Evolutionary conservation across 2,888 invertebrate genomes (phyloP).

Genomic region (Icerya purchasi): DNA sequence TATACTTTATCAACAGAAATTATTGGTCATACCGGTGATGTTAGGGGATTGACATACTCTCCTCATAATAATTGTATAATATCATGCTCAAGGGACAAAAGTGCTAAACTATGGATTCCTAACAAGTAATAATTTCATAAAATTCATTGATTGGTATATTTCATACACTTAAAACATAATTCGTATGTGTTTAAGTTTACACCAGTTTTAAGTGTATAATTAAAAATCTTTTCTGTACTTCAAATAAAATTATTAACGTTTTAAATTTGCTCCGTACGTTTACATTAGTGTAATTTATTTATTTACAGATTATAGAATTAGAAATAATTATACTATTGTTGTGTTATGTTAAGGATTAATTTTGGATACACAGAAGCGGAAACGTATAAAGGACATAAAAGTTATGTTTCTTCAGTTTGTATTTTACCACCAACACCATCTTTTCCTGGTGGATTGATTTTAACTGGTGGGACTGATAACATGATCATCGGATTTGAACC

Average conservation of each 20-base stretch:
- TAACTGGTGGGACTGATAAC: slow-evolving; percentile 77
- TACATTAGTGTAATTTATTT: background rate
- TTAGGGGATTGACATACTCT: slow-evolving; percentile 47
- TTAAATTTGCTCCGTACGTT: too few species aligned
- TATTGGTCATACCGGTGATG: slow-evolving; percentile 63
- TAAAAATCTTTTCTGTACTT: too few species aligned
- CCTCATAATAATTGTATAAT: slow-evolving; percentile 46
- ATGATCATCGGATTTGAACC: slow-evolving; percentile 57
- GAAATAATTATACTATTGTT: slow-evolving; percentile 4
- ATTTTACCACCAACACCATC: slow-evolving; percentile 45
- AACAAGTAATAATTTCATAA: slow-evolving; percentile 49
- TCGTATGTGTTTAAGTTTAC: background rate
- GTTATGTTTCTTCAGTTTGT: slow-evolving; percentile 65
- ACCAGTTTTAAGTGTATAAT: background rate
- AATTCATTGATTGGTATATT: too few species aligned
- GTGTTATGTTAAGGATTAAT: slow-evolving; percentile 26
- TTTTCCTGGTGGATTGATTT: slow-evolving; percentile 53
- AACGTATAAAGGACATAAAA: slow-evolving; percentile 55
- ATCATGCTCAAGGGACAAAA: slow-evolving; percentile 74
- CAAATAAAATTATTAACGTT: slow-evolving; percentile 8
- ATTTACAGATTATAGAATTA: background rate
- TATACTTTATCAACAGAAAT: slow-evolving; percentile 62
- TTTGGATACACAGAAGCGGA: slow-evolving; percentile 40
- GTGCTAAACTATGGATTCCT: slow-evolving; percentile 66
- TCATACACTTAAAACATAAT: too few species aligned